Evolutionary conservation across 2,113 vertebrate genomes (phyloP), one percentile per base, ranked within the genome.

Genomic region (Aviceda subcristata): DNA sequence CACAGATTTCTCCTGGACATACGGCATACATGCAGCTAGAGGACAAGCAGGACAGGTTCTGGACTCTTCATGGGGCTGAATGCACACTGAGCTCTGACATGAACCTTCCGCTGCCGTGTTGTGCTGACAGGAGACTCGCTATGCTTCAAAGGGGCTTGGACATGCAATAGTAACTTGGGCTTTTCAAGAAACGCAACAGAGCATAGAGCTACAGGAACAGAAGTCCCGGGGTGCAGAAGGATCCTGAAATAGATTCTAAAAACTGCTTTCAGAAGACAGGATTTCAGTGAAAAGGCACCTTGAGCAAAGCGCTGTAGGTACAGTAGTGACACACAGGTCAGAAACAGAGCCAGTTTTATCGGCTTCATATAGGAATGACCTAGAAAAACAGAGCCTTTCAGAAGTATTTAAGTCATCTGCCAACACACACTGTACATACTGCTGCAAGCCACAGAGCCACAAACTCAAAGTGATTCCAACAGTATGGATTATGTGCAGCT

Each of bases 201-300:
- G 41, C 7, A 1, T 4, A 29, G 46, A 83, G 60, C 46, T 55
- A 53, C 22, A 68, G 80, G 32, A 68, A 36, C 71, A 74, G 83
- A 85, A 85, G 60, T 81, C 88, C 81, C 13, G 3, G 73, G 71
- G 80, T 56, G n/a, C 43, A 69, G 48, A 32, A 60, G 14, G 32
- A 45, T 91, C 91, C 91, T 36, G 62, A 95, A 97, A 96, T 76
- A 97, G 86, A 87, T 69, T 85, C 84, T 92, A 89, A 92, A 91
- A 95, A 7, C 66, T 76, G 62, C 77, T 87, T 91, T 83, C 27
- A 90, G 76, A 46, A 89, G 85, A 57, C 67, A 90, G 66, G 62
- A 45, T 69, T 15, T 19, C 57, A 62, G 77, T 69, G 63, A 86
- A 94, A 96, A 96, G 94, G 89, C 96, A 97, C 92, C 95, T 97